Percentiles rank a stretch among this genome's conserved stretches.
Conservation (phyloP, 2,113 vertebrate species). For the Engraulis encrasicolus region DNA sequence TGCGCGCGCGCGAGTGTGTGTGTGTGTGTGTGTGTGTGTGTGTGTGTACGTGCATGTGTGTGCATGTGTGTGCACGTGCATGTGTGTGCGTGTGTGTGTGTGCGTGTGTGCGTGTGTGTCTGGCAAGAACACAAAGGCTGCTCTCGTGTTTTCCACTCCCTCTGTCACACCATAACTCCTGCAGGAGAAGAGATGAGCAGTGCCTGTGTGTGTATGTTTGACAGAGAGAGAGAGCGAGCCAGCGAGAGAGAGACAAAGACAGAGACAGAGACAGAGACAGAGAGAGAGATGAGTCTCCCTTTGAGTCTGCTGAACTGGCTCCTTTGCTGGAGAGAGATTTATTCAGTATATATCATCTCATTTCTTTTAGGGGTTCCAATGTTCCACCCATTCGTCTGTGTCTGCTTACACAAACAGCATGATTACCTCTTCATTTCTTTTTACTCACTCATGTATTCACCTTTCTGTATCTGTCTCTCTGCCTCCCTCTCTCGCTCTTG, state of each 20-base stretch:
- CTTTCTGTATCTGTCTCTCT: neutral
- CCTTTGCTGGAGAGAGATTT: neutral
- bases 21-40: too few relatives aligned
- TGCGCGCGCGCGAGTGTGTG: too few relatives aligned
- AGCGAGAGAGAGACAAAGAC: too few relatives aligned
- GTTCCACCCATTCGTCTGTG: neutral
- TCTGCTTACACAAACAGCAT: constrained; percentile 4
- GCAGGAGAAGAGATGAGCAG: neutral
- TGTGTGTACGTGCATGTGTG: too few relatives aligned
- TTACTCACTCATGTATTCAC: neutral
- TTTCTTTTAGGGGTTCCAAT: neutral
- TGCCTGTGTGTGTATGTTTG: too few relatives aligned
- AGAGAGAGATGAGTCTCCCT: too few relatives aligned
- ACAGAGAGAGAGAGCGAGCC: too few relatives aligned
- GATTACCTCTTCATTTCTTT: neutral
- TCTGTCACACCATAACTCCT: neutral
- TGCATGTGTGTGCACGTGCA: too few relatives aligned
- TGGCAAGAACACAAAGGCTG: neutral
- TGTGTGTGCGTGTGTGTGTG: too few relatives aligned
- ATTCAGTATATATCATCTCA: neutral
- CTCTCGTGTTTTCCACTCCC: neutral
- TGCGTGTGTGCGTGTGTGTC: neutral
- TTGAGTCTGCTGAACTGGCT: neutral
- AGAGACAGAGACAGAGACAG: too few relatives aligned
- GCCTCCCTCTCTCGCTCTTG: constrained; percentile 19